Base-by-base conservation (phyloP, 2,113 vertebrate genomes). In the Ceratotherium simum region DNA sequence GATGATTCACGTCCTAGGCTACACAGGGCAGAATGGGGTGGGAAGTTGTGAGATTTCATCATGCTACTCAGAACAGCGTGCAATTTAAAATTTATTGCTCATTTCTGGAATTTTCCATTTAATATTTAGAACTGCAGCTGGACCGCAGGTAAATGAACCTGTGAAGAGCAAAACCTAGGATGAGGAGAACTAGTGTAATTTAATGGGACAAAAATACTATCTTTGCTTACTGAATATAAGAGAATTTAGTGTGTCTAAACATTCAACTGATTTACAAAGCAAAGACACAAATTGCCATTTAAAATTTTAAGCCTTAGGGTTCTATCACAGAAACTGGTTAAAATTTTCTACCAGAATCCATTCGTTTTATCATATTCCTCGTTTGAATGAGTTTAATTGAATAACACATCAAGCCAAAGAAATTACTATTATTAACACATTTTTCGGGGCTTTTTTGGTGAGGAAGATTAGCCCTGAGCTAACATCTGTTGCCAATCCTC, bases 231-330 rank as follows among this genome's bases (percentile, higher is more conserved):
- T 81, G 12, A 90, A 76, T n/a, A 12, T 31, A 25, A 46, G 48
- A 86, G 36, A 80, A 85, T 29, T 86, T 25, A 84, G 51, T 62
- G 4, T 29, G 23, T 81, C 46, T 54, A 73, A 81, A 91, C 51
- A 81, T 18, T 29, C 72, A 69, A 7, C 33, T 62, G 13, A 69
- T 42, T 75, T 81, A 62, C 3, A 73, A 73, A 69, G 78, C 64
- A 84, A 67, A 96, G 58, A 86, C 29, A 65, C 39, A 90, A 81
- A 95, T 2, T 85, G 29, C 18, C 39, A 85, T 31, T 80, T 86
- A 46, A 85, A 72, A 60, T 60, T 73, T 39, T 72, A 58, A 78
- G 27, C 36, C 83, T 82, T 54, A 62, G 20, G 7, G 16, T 85
- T 67, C 46, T 16, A 64, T 20, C 27, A 60, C 10, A 39, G 48